phyloP scores from a whole-genome alignment of 2,888 invertebrate species.

The Phyllotreta striolata region DNA sequence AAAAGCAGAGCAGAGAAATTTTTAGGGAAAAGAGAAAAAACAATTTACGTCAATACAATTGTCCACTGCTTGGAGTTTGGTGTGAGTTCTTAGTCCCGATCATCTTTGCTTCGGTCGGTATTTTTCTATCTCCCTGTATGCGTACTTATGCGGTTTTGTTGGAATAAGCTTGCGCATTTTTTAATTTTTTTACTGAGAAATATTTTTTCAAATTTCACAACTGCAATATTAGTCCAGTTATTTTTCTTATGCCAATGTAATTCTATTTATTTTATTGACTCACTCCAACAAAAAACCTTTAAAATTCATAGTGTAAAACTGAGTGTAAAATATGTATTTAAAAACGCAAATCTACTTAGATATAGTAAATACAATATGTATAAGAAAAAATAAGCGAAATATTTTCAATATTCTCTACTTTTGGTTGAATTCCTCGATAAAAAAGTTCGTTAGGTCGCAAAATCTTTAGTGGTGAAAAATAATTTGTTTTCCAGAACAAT shows the following conservation, averaged over 20 bases:
- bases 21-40: conserved; percentile 76
- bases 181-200: too few relatives aligned
- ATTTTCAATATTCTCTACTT: conserved; percentile 33
- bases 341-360: conserved; percentile 37
- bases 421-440: conserved; percentile 32
- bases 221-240: not conserved
- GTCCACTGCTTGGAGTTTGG: conserved; percentile 57
- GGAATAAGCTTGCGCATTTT: conserved; percentile 23
- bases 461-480: conserved; percentile 16
- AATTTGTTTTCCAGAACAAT: not conserved
- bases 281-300: conserved; percentile 10
- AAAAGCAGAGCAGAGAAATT: conserved; percentile 82
- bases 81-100: conserved; percentile 54
- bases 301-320: conserved; percentile 23
- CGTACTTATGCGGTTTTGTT: conserved; percentile 29
- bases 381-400: conserved; percentile 38
- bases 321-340: conserved; percentile 33
- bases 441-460: conserved; percentile 4
- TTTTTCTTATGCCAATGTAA: not conserved
- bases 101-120: conserved; percentile 58
- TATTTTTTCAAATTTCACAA: not conserved
- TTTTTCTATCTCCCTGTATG: conserved; percentile 39
- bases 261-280: conserved; percentile 4
- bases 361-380: conserved; percentile 30
- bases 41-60: conserved; percentile 73